Evolutionary conservation across 2,888 invertebrate species (phyloP), one percentile per base, ranked within the genome.

Genomic region (Lepidonotus clava): DNA sequence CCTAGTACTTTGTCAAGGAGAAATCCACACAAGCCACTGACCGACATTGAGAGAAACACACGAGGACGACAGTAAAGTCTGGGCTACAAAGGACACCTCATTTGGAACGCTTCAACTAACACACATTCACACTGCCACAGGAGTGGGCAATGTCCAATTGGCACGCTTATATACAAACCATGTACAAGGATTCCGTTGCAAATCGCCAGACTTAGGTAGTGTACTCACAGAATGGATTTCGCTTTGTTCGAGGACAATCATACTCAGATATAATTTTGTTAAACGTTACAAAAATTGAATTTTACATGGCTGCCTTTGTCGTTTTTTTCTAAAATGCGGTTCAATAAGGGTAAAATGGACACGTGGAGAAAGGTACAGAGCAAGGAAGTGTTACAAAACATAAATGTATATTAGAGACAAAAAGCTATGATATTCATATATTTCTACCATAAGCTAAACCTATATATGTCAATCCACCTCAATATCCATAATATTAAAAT

Each of bases 291-390:
- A 71, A 38, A 71, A 71, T 71, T 71, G 8, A 14, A 8, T 11
- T n/a, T 71, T 38, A 34, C 18, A 71, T 71, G 71, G 71, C 71
- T 71, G 71, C 71, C 71, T 71, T 71, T 71, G 71, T 34, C 71
- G 38, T 36, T 71, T 71, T 38, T 6, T 34, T n/a, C n/a, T 4
- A 71, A 71, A 71, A 71, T 71, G 71, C 71, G 14, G 36, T 71
- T 71, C 24, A 6, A 71, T 38, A 71, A 71, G 18, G 71, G 38
- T 6, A 71, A 71, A 38, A 36, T 34, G 34, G 71, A 38, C 36
- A 71, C 14, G 18, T 38, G 38, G 8, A 21, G 34, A 5, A 38
- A n/a, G 71, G 71, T 21, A 38, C 34, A 71, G 14, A n/a, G 71
- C 71, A n/a, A 34, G 14, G 71, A 38, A 28, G 24, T 34, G 21